Conservation (phyloP, 2,113 vertebrate genomes). For the Limanda limanda region DNA sequence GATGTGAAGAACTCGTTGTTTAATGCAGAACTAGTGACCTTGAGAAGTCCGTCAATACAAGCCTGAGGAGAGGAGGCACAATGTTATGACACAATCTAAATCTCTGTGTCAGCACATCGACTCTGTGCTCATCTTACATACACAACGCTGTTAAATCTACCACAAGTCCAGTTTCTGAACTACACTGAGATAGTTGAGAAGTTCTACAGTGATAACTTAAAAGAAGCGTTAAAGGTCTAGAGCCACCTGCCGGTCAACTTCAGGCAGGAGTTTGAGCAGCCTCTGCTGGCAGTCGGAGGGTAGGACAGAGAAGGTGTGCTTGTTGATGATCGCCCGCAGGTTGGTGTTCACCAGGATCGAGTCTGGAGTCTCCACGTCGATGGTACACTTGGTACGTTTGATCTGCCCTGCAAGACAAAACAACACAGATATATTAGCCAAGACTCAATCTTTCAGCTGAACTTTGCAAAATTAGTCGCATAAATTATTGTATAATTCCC, state of each 20-base stretch:
- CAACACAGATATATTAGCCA: not conserved
- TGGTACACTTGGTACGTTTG: conserved; percentile 91
- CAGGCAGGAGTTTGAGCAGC: conserved; percentile 91
- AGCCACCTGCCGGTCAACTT: conserved; percentile 93
- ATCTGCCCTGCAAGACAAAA: conserved; percentile 87
- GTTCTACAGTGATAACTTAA: not conserved
- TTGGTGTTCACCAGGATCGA: conserved; percentile 99
- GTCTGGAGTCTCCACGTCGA: conserved; percentile 97
- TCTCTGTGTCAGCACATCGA: not conserved
- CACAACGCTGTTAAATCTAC: not conserved
- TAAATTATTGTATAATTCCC: not conserved
- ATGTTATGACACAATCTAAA: conserved; percentile 20
- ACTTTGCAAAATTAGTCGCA: not conserved
- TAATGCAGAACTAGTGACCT: conserved; percentile 92
- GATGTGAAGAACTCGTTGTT: conserved; percentile 99
- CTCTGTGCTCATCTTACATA: not conserved
- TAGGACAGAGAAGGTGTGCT: conserved; percentile 92
- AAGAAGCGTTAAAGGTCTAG: not conserved
- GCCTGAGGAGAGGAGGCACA: conserved; percentile 79
- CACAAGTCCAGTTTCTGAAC: not conserved
- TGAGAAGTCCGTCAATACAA: conserved; percentile 91
- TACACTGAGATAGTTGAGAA: not conserved
- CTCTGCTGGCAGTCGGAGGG: conserved; percentile 91
- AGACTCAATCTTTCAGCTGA: not conserved
- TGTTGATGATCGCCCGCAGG: conserved; percentile 95